Evolutionary conservation across 1,140 invertebrate genomes (phyloP).

Genomic region (Drosophila yakuba): DNA sequence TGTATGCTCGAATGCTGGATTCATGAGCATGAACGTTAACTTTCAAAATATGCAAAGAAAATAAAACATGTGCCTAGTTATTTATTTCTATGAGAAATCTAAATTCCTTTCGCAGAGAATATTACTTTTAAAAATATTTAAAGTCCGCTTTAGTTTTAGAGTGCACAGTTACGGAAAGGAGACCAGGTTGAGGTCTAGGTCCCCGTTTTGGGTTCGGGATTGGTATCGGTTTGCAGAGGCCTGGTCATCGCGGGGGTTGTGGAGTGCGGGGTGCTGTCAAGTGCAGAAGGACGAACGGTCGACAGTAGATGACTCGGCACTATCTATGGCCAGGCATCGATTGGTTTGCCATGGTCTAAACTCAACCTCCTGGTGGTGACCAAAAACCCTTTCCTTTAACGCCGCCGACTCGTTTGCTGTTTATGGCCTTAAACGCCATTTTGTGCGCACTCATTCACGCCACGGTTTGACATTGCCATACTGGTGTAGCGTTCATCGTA

Average conservation of each 20-base stretch:
- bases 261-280: slow-evolving; percentile 54
- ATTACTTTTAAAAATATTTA: too few relatives aligned
- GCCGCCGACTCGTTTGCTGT: slow-evolving; percentile 43
- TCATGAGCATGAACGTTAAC: too few relatives aligned
- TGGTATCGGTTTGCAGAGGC: slow-evolving; percentile 24
- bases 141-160: neutral
- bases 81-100: too few relatives aligned
- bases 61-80: too few relatives aligned
- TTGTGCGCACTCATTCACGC: slow-evolving; percentile 78
- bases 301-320: slow-evolving; percentile 56
- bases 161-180: slow-evolving; percentile 2
- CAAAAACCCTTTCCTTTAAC: slow-evolving; percentile 13
- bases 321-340: slow-evolving; percentile 74
- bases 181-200: slow-evolving; percentile 28
- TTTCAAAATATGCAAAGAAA: too few relatives aligned
- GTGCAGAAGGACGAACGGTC: slow-evolving; percentile 45
- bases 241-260: slow-evolving; percentile 7
- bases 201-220: slow-evolving; percentile 16
- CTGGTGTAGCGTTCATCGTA: neutral
- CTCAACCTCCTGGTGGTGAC: neutral
- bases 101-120: too few relatives aligned
- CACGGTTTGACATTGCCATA: slow-evolving; percentile 50
- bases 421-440: slow-evolving; percentile 82
- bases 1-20: too few relatives aligned
- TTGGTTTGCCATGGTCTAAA: slow-evolving; percentile 63